Evolutionary conservation across 2,113 vertebrate species (phyloP).

Genomic region (Cervus canadensis): DNA sequence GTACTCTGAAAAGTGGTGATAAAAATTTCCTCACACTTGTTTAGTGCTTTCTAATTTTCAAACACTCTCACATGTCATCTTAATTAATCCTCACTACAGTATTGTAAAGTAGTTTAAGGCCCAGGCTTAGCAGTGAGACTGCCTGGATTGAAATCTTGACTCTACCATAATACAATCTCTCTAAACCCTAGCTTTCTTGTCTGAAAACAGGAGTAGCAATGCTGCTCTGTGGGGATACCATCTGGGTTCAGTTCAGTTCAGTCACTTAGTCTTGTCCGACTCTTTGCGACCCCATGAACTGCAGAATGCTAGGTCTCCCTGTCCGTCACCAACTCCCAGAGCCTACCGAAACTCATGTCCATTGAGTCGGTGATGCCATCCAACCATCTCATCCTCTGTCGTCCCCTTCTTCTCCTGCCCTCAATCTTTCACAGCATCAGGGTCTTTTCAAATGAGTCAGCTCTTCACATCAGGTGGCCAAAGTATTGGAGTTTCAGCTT

Average conservation of each 20-base stretch:
- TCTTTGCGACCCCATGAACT: background rate
- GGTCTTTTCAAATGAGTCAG: background rate
- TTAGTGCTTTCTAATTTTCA: background rate
- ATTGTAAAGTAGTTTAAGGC: background rate
- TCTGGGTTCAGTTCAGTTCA: background rate
- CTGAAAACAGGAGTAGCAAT: background rate
- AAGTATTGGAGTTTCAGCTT: no score
- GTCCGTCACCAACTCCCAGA: background rate
- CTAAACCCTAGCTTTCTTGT: background rate
- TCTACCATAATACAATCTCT: background rate
- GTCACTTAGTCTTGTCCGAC: background rate
- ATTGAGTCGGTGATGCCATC: background rate
- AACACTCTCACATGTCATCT: background rate
- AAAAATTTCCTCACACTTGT: constrained; percentile 5
- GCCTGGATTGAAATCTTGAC: background rate
- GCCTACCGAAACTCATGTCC: background rate
- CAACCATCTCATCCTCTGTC: background rate
- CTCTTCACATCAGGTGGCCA: no score
- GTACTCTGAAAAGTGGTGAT: background rate
- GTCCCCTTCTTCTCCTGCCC: background rate
- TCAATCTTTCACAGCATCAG: background rate
- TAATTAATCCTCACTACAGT: background rate
- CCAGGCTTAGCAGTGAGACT: background rate
- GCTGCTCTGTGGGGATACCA: background rate
- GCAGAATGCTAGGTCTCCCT: background rate